Base-by-base conservation (phyloP, 2,888 invertebrate species). In the Beris morrisii region DNA sequence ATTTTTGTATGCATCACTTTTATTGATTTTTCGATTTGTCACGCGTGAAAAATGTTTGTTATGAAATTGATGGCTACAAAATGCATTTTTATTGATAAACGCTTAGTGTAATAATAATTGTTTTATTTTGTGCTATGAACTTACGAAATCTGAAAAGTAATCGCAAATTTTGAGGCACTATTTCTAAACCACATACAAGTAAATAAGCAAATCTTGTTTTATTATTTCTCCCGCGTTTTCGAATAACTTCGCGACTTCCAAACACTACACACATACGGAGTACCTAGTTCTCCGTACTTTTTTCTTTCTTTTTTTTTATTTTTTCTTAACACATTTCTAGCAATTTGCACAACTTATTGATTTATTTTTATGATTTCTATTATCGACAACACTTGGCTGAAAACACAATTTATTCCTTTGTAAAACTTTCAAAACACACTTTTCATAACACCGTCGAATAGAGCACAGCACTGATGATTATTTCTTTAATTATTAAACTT, bases 81-180 rank as follows among this genome's bases (percentile, higher is more conserved):
- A 22, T 22, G 22, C 22, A 22, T 22, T 22, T 22, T 22, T 22
- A 22, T 22, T 22, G 22, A 22, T 22, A 22, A 22, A 22, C 22
- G 22, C 22, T 2, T 22, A 22, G 22, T 22, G 22, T 22, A 22
- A 1, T 22, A 22, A 22, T 3, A 22, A 22, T 22, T 22, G 22
- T 22, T 22, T 22, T 38, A 38, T 1, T 38, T 38, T 38, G 4
- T 38, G 1, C 7, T 66, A 12, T 5, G 11, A 53, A 74, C 75
- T 73, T 72, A 75, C 75, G 74, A 73, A 72, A 66, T 74, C 73
- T 64, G 72, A 70, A 72, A 71, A 72, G 70, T 73, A 74, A 75
- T 74, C 73, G 74, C 75, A 74, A 75, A 74, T 74, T 73, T 74
- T 74, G 75, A 73, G 72, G 75, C 73, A 74, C 73, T 74, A 71